Base-by-base conservation (phyloP, 2,113 vertebrate genomes). In the Sialia sialis region DNA sequence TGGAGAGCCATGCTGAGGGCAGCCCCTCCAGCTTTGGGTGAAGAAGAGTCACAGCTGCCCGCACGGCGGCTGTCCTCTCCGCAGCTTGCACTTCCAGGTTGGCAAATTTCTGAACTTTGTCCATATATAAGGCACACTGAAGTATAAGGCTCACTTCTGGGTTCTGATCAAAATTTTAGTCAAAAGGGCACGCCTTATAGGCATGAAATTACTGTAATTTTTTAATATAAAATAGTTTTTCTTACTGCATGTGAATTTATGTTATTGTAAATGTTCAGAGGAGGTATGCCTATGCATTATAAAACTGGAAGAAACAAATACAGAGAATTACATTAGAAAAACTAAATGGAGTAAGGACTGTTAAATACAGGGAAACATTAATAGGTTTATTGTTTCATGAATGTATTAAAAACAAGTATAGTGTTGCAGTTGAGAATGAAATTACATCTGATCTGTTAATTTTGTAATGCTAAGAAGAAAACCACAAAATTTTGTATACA, bases 401-500 rank as follows among this genome's bases (percentile, higher is more conserved):
- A 32, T 44, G 6, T 30, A 17, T 78, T 38, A 56, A 80, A 63
- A 74, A 27, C 9, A 78, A 52, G 6, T 36, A 7, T 5, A 29
- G 7, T 49, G 13, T 78, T 68, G 18, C 16, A 60, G 48, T 7
- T 54, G 34, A 74, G 27, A 84, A 41, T 2, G 2, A 44, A 78
- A 43, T 84, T 3, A 26, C 70, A 36, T 30, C 27, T 0, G 1
- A 14, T 66, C 34, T 69, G 25, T 74, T 78, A 11, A 20, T 74
- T 78, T 82, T 66, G 21, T 43, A 58, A 21, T 19, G 9, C 8
- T 59, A 29, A 43, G 56, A 69, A 68, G 54, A 13, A 21, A 66
- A 84, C 0, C 1, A 0, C 13, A 8, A 41, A 12, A 49, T 26
- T 49, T 49, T 41, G 5, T 5, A 3, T 29, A 7, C 43, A 39